phyloP scores from a whole-genome alignment of 2,797 vertebrate species.

The Rhynchotus rufescens region DNA sequence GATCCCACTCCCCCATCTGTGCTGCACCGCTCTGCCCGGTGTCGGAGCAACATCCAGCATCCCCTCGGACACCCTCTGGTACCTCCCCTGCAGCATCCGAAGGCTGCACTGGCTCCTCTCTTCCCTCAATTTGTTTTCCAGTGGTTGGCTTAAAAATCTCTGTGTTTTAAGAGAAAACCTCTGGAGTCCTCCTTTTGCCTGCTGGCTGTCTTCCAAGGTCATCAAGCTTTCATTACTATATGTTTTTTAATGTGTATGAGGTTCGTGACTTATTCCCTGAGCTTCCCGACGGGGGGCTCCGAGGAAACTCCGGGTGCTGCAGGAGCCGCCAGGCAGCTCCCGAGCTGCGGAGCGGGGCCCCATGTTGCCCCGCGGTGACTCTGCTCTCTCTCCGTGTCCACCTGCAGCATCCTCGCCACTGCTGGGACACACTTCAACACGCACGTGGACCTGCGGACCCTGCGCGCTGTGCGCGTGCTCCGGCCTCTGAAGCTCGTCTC shows the following conservation, averaged over 20 bases:
- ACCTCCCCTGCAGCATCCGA: not conserved
- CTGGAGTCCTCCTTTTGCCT: constrained; percentile 16
- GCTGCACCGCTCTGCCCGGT: not conserved
- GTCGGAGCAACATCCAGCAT: not conserved
- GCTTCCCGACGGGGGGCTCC: not conserved
- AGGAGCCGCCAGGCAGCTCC: not conserved
- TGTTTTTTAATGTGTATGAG: constrained; percentile 3
- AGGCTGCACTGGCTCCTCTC: not conserved
- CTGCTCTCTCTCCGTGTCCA: constrained; percentile 48
- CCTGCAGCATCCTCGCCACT: constrained; percentile 92
- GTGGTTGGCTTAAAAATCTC: not conserved
- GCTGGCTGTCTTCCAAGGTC: constrained; percentile 24
- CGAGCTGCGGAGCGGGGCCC: not conserved
- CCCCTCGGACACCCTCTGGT: not conserved
- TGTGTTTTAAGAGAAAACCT: constrained; percentile 24
- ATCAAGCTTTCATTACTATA: constrained; percentile 52
- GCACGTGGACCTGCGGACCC: constrained; percentile 94
- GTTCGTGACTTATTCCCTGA: not conserved
- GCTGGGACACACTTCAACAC: constrained; percentile 97
- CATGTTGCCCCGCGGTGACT: not conserved
- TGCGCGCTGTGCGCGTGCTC: constrained; percentile 94
- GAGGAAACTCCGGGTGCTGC: not conserved
- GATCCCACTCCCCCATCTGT: rapidly evolving
- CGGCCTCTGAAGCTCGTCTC: constrained; percentile 97
- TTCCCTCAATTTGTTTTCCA: constrained; percentile 35